Conservation (phyloP, 1,140 invertebrate species). For the Drosophila varians region DNA sequence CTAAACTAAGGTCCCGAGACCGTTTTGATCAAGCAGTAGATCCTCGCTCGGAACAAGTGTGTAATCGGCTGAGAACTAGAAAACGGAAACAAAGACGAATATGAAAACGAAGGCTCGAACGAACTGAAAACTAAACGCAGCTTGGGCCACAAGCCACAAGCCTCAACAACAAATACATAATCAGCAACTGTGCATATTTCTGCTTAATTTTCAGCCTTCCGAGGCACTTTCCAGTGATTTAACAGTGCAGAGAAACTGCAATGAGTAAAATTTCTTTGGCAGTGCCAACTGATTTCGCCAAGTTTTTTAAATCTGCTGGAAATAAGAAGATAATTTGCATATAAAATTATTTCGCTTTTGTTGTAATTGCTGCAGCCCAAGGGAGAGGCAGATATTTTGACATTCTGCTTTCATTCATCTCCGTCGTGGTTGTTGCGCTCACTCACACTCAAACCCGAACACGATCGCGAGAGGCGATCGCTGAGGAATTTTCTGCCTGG, state of each 20-base stretch:
- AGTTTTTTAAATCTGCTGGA: constrained; percentile 26
- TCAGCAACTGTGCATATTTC: constrained; percentile 76
- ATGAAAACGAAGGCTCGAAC: neutral
- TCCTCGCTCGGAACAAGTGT: constrained; percentile 50
- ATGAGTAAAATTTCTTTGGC: constrained; percentile 1
- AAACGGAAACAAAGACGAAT: constrained; percentile 11
- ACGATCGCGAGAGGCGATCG: constrained; percentile 23
- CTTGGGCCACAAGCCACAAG: constrained; percentile 34
- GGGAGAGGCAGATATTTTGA: constrained; percentile 61
- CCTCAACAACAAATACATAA: constrained; percentile 59
- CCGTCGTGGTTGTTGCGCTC: constrained; percentile 66
- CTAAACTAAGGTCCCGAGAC: neutral
- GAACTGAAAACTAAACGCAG: constrained; percentile 43
- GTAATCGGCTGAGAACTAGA: neutral
- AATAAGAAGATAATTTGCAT: constrained; percentile 61
- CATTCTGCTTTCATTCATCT: constrained; percentile 81
- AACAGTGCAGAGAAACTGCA: constrained; percentile 6
- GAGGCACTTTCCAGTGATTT: constrained; percentile 9
- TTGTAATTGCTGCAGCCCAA: constrained; percentile 60
- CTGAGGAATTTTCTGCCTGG: constrained; percentile 68
- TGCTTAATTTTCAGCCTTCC: constrained; percentile 50
- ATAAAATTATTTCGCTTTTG: constrained; percentile 71
- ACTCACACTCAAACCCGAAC: constrained; percentile 29
- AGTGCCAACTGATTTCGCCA: constrained; percentile 21
- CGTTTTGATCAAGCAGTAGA: constrained; percentile 40